phyloP scores from a whole-genome alignment of 2,113 vertebrate species.

The Hydrochoerus hydrochaeris region DNA sequence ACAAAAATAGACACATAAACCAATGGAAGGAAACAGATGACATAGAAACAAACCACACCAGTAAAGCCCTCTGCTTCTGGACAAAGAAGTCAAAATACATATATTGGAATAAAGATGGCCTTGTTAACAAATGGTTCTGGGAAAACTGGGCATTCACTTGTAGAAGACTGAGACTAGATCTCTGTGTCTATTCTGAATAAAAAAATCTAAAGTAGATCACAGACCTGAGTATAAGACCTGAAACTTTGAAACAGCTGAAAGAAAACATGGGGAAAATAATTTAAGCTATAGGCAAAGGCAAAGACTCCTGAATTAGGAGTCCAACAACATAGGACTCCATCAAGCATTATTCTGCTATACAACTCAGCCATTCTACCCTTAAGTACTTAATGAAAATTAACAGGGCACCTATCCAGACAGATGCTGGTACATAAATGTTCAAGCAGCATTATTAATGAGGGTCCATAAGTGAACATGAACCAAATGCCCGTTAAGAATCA shows the following conservation, averaged over 20 bases:
- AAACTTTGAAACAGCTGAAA: neutral
- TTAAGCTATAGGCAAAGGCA: neutral
- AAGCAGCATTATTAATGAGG: neutral
- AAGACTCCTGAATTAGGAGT: neutral
- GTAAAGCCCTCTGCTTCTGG: neutral
- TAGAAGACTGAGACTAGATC: neutral
- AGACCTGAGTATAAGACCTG: neutral
- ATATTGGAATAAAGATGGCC: neutral
- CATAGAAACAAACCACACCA: neutral
- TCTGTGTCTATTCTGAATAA: neutral
- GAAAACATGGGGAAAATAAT: neutral
- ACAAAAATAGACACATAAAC: neutral
- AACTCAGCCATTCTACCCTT: neutral
- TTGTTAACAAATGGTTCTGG: neutral
- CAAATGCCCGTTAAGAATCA: neutral
- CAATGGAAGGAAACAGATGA: neutral
- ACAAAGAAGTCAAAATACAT: neutral
- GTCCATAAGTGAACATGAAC: neutral
- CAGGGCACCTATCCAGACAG: neutral
- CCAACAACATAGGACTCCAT: neutral
- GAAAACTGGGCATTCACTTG: neutral
- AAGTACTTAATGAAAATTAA: neutral
- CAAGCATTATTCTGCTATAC: neutral
- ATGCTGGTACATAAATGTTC: neutral
- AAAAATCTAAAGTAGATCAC: neutral